phyloP scores from a whole-genome alignment of 2,888 invertebrate species.

The Mesochorus sp. region DNA sequence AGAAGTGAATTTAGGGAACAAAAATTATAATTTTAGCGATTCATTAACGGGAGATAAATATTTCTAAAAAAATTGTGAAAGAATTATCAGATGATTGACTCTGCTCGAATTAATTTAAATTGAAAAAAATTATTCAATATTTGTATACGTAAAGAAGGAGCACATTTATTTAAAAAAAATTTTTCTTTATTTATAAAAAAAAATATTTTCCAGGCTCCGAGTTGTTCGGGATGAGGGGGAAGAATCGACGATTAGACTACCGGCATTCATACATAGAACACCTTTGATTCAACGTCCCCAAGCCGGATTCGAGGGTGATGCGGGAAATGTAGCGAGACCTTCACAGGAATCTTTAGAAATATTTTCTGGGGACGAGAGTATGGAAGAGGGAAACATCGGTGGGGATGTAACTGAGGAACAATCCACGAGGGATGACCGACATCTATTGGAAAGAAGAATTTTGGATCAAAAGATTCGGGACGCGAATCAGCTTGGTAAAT shows the following conservation, averaged over 20 bases:
- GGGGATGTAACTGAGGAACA: no score
- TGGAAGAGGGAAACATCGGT: constrained; percentile 13
- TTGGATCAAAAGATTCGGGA: constrained; percentile 51
- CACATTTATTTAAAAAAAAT: not conserved
- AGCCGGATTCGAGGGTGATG: constrained; percentile 43
- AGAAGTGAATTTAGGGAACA: no score
- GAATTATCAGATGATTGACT: no score
- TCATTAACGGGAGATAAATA: no score
- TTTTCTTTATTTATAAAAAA: not conserved
- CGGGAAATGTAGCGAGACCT: constrained; percentile 8
- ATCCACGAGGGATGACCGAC: constrained; percentile 26
- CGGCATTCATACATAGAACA: constrained; percentile 27
- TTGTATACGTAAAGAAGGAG: no score
- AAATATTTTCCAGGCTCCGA: constrained; percentile 17
- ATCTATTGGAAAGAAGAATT: constrained; percentile 27
- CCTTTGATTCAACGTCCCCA: constrained; percentile 35
- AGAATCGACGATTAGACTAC: constrained; percentile 40
- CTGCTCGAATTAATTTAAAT: no score
- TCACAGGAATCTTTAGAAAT: constrained; percentile 45
- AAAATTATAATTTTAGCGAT: no score
- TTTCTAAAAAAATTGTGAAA: no score
- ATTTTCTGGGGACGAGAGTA: constrained; percentile 3
- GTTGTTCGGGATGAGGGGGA: constrained; percentile 10
- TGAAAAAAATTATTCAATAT: no score
- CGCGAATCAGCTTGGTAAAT: constrained; percentile 52